Conservation (phyloP, 2,888 invertebrate genomes). For the Apodemia mormo region DNA sequence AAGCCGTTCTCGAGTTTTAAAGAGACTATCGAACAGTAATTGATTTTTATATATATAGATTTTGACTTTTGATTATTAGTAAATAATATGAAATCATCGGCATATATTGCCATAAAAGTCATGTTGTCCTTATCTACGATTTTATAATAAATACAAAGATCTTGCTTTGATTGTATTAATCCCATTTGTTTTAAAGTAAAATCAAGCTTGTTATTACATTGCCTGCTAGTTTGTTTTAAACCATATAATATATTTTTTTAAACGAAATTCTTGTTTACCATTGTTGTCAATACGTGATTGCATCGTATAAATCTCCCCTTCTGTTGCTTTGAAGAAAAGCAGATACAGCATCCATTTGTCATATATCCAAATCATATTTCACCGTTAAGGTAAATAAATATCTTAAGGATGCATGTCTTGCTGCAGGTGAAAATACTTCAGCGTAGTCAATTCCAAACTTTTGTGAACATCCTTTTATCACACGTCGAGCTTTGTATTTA, state of each 20-base stretch:
- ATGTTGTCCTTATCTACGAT: background rate
- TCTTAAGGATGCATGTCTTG: conserved; percentile 34
- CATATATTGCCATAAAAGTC: background rate
- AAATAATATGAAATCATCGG: background rate
- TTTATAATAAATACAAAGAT: too few relatives aligned
- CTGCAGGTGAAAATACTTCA: conserved; percentile 30
- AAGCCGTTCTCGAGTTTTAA: too few relatives aligned
- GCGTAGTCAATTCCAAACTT: background rate
- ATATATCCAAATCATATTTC: conserved; percentile 26
- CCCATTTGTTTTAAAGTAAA: too few relatives aligned
- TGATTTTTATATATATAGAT: too few relatives aligned
- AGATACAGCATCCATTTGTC: conserved; percentile 36
- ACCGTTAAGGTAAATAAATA: conserved; percentile 30
- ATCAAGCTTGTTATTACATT: too few relatives aligned
- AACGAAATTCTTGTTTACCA: conserved; percentile 27
- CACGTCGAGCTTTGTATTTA: conserved; percentile 23
- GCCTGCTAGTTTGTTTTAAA: too few relatives aligned
- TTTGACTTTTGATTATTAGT: background rate
- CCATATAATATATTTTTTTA: background rate
- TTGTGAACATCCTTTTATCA: conserved; percentile 17
- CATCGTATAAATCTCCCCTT: conserved; percentile 36
- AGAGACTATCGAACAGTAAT: too few relatives aligned
- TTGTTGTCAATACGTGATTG: conserved; percentile 18
- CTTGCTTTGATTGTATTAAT: too few relatives aligned
- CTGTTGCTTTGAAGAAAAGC: conserved; percentile 37